Evolutionary conservation across 2,888 invertebrate species (phyloP), one percentile per base, ranked within the genome.

Genomic region (Diarsia rubi): DNA sequence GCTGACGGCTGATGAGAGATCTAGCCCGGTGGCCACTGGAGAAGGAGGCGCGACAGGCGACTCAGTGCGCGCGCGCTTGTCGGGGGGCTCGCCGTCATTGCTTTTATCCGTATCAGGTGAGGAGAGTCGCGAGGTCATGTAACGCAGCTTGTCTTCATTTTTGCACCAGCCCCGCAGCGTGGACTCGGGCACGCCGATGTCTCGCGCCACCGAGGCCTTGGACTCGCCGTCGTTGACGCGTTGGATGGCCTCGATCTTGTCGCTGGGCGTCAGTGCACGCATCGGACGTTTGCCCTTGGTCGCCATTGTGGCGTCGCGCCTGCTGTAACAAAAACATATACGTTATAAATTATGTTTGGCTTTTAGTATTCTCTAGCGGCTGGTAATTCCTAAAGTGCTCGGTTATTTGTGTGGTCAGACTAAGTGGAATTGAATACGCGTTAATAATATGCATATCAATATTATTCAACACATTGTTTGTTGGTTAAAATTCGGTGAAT

Each of bases 121-220:
- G 69, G 98, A 97, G 88, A 98, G 97, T 16, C 98, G 97, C 45
- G 98, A 98, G 90, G 96, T 98, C 97, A 92, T 97, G 97, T 84
- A 98, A 94, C 97, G 95, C 84, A 97, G 93, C 93, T 98, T 98
- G 88, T 98, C 98, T 91, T 98, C 98, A 91, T 98, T 98, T 93
- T 98, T 98, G 94, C 98, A 98, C 98, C 98, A 98, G 76, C 98
- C 98, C 5, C 98, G 97, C 24, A 98, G 96, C 14, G 98, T 98
- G 4, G 98, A 98, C 93, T 98, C 98, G 0, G 98, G 98, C 27
- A 98, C 98, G 52, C 98, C 98, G 90, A 98, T 98, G 92, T 98
- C 98, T 5, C 98, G 97, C 3, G 98, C 98, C 2, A 98, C 98
- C 0, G 98, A 98, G 4, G 98, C 98, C 91, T 98, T 98, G 74